Percentiles rank a stretch among this genome's conserved stretches.
These are phyloP conservation scores for Nannospalax galili DNA, from an alignment of 2,113 vertebrate genomes.

Conservation along the genomic window DNA sequence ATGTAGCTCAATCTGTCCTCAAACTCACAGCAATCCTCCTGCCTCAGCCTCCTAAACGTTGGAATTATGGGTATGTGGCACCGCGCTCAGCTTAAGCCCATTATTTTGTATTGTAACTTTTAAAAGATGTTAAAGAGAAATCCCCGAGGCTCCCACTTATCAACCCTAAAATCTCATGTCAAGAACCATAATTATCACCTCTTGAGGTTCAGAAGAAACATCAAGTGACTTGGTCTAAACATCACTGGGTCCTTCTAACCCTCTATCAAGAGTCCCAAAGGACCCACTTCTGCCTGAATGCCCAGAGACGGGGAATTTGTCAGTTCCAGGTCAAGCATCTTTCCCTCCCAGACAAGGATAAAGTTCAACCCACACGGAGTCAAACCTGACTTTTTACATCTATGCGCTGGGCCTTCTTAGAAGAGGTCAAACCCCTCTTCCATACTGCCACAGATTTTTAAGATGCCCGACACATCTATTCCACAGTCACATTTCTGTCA, in stretches of 20 bases:
- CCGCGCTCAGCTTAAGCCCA: too few species aligned
- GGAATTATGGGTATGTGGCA: too few species aligned
- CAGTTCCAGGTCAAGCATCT: background rate
- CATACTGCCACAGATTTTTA: background rate
- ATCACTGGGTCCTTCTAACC: background rate
- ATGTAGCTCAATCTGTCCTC: too few species aligned
- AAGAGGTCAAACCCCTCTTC: background rate
- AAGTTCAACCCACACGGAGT: background rate
- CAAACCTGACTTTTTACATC: background rate
- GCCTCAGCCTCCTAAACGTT: too few species aligned
- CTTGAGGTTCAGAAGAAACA: background rate
- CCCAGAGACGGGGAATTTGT: background rate
- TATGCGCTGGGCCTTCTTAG: too few species aligned
- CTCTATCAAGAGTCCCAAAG: background rate
- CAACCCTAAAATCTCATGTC: slow-evolving; percentile 1
- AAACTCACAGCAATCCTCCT: too few species aligned
- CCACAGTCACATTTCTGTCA: background rate
- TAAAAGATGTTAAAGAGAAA: background rate
- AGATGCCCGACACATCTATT: background rate
- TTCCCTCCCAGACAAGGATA: slow-evolving; percentile 11
- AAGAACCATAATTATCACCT: slow-evolving; percentile 6
- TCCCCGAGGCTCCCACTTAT: background rate
- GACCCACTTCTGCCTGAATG: background rate
- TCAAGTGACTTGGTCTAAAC: background rate
- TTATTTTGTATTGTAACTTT: too few species aligned